Base-by-base conservation (phyloP, 2,888 invertebrate species). In the Tyria jacobaeae region DNA sequence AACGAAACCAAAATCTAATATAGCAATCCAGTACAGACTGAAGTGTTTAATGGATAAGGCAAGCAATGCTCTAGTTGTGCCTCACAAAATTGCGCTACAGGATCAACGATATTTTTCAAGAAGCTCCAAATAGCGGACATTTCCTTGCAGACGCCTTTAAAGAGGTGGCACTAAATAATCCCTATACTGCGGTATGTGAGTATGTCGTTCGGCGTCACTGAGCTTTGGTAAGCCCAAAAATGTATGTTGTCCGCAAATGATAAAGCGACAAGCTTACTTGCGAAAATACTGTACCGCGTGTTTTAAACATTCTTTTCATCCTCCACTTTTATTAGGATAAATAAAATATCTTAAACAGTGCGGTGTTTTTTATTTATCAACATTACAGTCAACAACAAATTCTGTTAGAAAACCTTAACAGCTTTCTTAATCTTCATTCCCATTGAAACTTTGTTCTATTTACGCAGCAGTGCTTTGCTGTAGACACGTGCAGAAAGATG, bases 381-480 rank as follows among this genome's bases (percentile, higher is more conserved):
- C 59, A 57, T 24, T 68, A n/a, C n/a, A n/a, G 65, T 70, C 78
- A 81, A 77, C 73, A 77, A 66, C 60, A 64, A 81, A 84, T 82
- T 87, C 88, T 81, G 80, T 78, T 82, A 85, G 84, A 83, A 87
- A 86, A 81, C 79, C 89, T 90, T 90, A 89, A 88, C 84, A 85
- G 81, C 80, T 86, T 84, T 84, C 81, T 77, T 86, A 87, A 90
- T 90, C 89, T 89, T 85, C 87, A 84, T 87, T 89, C 79, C 85
- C 83, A 91, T 91, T 89, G 83, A 84, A 91, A 90, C 86, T 89
- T 89, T 72, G 81, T 85, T 86, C 87, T 91, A 89, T 88, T 91
- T 88, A 85, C 86, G 84, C 80, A 82, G 80, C 81, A 83, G 75
- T 85, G 76, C 79, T 76, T 76, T 79, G 86, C 84, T 86, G 88